Evolutionary conservation across 2,888 invertebrate species (phyloP), one percentile per base, ranked within the genome.

Genomic region (Dynastes maya): DNA sequence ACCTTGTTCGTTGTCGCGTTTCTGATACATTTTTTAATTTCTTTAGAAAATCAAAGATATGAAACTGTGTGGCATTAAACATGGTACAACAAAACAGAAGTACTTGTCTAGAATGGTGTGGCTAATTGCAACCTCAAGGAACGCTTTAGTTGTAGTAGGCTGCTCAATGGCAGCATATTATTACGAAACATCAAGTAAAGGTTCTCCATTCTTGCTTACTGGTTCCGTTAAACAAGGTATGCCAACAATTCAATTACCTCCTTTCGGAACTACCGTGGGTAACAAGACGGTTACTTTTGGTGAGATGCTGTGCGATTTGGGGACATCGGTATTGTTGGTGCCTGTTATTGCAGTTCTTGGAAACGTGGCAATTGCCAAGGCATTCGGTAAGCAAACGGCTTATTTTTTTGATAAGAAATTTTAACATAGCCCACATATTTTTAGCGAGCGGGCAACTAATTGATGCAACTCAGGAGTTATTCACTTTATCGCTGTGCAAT

Each of bases 351-450:
- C 95, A 0, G 95, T 98, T 0, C 90, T 98, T 67, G 98, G 98
- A 81, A 97, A 97, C 85, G 97, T 98, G 0, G 98, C 98, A 9
- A 98, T 98, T 82, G 97, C 97, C 3, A 98, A 98, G 89, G 97
- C 98, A 49, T 98, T 98, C 87, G 95, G 95, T 95, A 88, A 91
- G 92, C 89, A n/a, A 37, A 51, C 8, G 11, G 2, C 6, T 37
- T 37, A 3, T 37, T 37, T 6, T 45, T 45, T 45, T 45, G 9
- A 37, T 5, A 37, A 37, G 32, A 5, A 1, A 5, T 37, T 37
- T 11, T 45, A 11, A 45, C 45, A 8, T 11, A 1, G 8, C 5
- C 11, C 2, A 45, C 45, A 2, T 63, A 45, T 29, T 90, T 90
- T 63, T 87, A 93, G 94, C 94, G 0, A 93, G 94, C 81, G 95